These are phyloP conservation scores for Hylaea fasciaria DNA, from an alignment of 2,888 invertebrate genomes.

Conservation along the genomic window DNA sequence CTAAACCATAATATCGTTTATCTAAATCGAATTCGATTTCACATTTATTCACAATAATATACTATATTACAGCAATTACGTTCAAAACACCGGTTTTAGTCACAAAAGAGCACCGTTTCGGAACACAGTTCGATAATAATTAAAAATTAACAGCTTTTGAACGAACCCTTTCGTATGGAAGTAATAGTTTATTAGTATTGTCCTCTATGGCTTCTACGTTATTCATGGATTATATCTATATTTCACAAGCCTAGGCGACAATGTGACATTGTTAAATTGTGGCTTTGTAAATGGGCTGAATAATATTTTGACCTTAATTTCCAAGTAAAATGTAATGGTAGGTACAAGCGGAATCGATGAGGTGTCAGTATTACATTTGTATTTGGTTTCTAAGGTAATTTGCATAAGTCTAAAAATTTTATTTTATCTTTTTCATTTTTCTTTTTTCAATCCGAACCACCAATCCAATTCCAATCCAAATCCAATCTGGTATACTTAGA, in stretches of 20 bases:
- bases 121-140: conserved; percentile 55
- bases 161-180: conserved; percentile 33
- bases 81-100: conserved; percentile 50
- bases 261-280: neutral
- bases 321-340: too few species aligned
- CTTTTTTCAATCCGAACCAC: too few species aligned
- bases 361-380: too few species aligned
- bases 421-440: too few species aligned
- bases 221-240: conserved; percentile 7
- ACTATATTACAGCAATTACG: conserved; percentile 62
- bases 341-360: too few species aligned
- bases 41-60: conserved; percentile 51
- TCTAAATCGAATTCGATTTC: conserved; percentile 46
- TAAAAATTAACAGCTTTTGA: conserved; percentile 47
- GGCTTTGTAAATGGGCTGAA: too few species aligned
- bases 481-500: too few species aligned
- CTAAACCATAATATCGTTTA: conserved; percentile 22
- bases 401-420: too few species aligned
- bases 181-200: conserved; percentile 17
- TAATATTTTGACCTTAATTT: too few species aligned
- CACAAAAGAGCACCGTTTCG: conserved; percentile 39
- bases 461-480: too few species aligned
- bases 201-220: conserved; percentile 13
- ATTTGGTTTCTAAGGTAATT: too few species aligned
- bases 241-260: neutral